Percentiles rank a stretch among this genome's conserved stretches.
These are phyloP conservation scores for Stegastes partitus DNA, from an alignment of 2,113 vertebrate species.

Conservation along the genomic window DNA sequence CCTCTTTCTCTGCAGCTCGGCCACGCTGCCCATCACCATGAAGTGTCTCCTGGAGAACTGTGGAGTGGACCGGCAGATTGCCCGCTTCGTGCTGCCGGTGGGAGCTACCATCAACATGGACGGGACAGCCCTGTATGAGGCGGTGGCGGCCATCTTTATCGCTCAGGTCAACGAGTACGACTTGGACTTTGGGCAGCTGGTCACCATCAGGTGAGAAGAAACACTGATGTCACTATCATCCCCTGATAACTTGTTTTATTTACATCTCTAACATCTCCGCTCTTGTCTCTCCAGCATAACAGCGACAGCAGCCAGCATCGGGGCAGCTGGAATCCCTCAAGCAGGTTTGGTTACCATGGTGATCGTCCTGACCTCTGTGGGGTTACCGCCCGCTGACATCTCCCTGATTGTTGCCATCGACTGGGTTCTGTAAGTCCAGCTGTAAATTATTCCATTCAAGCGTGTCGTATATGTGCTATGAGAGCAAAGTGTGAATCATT, in stretches of 20 bases:
- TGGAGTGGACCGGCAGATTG: slow-evolving; percentile 88
- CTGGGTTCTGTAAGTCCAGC: slow-evolving; percentile 86
- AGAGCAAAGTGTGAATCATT: not conserved
- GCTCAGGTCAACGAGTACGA: slow-evolving; percentile 93
- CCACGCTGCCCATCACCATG: slow-evolving; percentile 92
- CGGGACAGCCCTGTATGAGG: slow-evolving; percentile 90
- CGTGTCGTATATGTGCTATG: no score
- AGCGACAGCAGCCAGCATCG: slow-evolving; percentile 84
- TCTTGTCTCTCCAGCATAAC: slow-evolving; percentile 75
- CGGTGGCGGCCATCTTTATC: slow-evolving; percentile 91
- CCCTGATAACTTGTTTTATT: not conserved
- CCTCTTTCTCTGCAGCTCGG: slow-evolving; percentile 84
- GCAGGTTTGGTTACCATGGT: slow-evolving; percentile 91
- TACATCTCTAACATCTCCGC: not conserved
- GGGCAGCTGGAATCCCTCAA: slow-evolving; percentile 89
- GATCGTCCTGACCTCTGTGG: slow-evolving; percentile 91
- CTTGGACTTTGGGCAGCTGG: slow-evolving; percentile 90
- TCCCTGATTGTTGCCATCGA: slow-evolving; percentile 89
- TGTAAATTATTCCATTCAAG: no score
- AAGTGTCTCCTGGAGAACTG: slow-evolving; percentile 95
- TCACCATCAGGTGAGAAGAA: slow-evolving; percentile 88
- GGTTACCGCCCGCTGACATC: slow-evolving; percentile 90
- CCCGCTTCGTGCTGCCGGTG: slow-evolving; percentile 90
- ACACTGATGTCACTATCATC: not conserved
- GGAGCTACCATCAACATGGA: slow-evolving; percentile 95